Evolutionary conservation across 2,888 invertebrate species (phyloP), one percentile per base, ranked within the genome.

Genomic region (Orthosia gothica): DNA sequence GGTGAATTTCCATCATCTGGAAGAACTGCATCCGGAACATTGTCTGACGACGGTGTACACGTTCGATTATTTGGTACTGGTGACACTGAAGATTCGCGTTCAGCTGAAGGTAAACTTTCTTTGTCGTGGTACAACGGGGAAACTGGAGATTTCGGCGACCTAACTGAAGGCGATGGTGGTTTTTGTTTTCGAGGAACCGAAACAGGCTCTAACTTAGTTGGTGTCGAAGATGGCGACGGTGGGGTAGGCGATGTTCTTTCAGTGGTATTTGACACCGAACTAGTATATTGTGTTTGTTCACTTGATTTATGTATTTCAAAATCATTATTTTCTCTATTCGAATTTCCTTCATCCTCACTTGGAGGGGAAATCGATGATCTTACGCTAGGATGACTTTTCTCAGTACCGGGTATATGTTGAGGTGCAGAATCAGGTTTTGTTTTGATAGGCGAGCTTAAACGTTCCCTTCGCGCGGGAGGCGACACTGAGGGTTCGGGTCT

Each of bases 161-260:
- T 90, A 70, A 88, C 86, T 70, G 92, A 90, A 70, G 95, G 94
- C 62, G 96, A 95, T 50, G 95, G 94, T 40, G 94, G 92, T 87
- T 93, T 95, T 84, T 94, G 93, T 80, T 85, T 90, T 80, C 92
- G 91, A 81, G 91, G 89, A 20, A 87, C 85, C 75, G 84, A 86
- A 74, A 89, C 86, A 40, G 93, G 89, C 69, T 92, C 91, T 81
- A 88, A 71, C 57, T 84, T 83, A 12, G 82, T 83, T 64, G 90
- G 80, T 80, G 88, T 85, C 40, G 81, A 66, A 58, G 88, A 76
- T 62, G 90, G 86, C 65, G 91, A 88, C 59, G 88, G 85, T 75
- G 90, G 86, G 63, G 85, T 82, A 45, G 93, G 91, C 54, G 92
- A 92, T 84, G 90, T 87, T 86, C 91, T 88, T 79, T 95, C 95